Percentiles rank a stretch among this genome's conserved stretches.
phyloP scores from a whole-genome alignment of 1,140 invertebrate species.

The Eueides isabella region DNA sequence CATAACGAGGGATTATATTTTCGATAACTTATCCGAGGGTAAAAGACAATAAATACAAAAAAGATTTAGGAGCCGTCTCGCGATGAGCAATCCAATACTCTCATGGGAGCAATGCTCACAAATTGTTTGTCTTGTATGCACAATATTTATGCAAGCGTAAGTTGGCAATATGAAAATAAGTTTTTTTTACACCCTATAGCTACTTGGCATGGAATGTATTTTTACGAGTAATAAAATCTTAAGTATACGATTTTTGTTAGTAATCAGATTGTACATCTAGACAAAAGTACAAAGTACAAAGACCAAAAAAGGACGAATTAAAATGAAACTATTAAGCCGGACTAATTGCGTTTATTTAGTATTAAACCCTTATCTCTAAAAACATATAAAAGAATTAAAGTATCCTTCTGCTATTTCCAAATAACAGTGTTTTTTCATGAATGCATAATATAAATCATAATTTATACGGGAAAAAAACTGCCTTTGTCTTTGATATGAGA shows the following conservation, averaged over 20 bases:
- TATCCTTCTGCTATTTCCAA: no score
- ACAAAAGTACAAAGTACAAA: no score
- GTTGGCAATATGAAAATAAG: slow-evolving; percentile 47
- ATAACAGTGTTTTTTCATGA: no score
- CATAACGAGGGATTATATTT: slow-evolving; percentile 75
- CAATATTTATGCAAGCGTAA: slow-evolving; percentile 39
- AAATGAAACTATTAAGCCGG: no score
- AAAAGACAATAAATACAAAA: slow-evolving; percentile 73
- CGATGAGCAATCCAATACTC: slow-evolving; percentile 65
- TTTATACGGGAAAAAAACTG: no score
- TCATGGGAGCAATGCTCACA: slow-evolving; percentile 48
- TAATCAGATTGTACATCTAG: background rate
- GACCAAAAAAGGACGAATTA: no score
- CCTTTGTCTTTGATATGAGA: no score
- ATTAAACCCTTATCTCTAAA: no score
- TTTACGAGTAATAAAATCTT: background rate
- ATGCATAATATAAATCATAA: no score
- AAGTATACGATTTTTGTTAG: background rate
- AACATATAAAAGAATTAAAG: no score
- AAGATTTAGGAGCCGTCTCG: slow-evolving; percentile 54
- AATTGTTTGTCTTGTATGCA: slow-evolving; percentile 33
- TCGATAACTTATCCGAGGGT: slow-evolving; percentile 76
- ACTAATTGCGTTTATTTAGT: no score
- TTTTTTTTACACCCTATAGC: slow-evolving; percentile 3
- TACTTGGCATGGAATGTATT: background rate